Evolutionary conservation across 2,797 vertebrate species (phyloP), one percentile per base, ranked within the genome.

Genomic region (Acropternis orthonyx): DNA sequence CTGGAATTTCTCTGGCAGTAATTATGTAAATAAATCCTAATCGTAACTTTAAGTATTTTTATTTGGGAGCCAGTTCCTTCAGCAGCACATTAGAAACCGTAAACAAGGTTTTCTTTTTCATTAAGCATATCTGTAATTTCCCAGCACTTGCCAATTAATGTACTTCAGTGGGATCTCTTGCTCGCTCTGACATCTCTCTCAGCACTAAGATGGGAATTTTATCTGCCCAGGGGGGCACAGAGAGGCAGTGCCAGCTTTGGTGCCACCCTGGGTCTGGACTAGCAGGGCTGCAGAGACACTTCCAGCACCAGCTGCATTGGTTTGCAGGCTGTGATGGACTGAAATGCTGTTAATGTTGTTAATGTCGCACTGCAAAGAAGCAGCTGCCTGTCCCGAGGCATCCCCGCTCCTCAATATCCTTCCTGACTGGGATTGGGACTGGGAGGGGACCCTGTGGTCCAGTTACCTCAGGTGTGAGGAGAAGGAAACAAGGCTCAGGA

Each of bases 1-100:
- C 82, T 49, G 73, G 92, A 43, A 56, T 85, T 78, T 65, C 88
- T 89, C 81, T 65, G n/a, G 74, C 77, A n/a, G 88, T 68, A 89
- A 93, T 94, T 96, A 96, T 95, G 89, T 84, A 94, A 96, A 96
- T 95, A 95, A 96, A 94, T 94, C 86, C 89, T 92, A 86, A 89
- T 94, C 18, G 85, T 37, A 83, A 93, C 65, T 93, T 95, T 84
- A 55, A 95, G 89, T 95, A 95, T 95, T 96, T 97, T 95, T 94
- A 97, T 93, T 89, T 92, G 92, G 93, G 94, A 97, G 88, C 61
- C 82, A 51, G 81, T 65, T 85, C 55, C 74, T 89, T 28, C 93
- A 93, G 94, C 95, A 91, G 88, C 89, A 23, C 85, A 73, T 94
- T 52, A 93, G 58, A 76, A 91, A 90, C 28, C 3, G 4, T 88